Percentiles rank a stretch among this genome's conserved stretches.
Conservation (phyloP, 2,113 vertebrate genomes). For the Plecotus auritus region DNA sequence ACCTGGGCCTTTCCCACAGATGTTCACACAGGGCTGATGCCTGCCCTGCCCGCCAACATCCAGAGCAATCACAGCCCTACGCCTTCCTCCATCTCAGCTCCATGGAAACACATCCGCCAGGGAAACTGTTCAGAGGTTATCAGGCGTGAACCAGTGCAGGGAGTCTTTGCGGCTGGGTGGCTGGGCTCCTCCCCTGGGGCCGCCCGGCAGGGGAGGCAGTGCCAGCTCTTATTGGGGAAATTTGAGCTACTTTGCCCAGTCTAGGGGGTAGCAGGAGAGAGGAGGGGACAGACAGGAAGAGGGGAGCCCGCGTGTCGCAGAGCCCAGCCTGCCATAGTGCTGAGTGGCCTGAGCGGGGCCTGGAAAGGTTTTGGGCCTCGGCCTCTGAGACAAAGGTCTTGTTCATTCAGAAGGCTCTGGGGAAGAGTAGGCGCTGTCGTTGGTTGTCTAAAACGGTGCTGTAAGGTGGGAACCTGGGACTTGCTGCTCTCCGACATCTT, state of each 20-base stretch:
- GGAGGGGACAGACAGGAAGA: background rate
- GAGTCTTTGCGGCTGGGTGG: background rate
- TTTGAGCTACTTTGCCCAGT: background rate
- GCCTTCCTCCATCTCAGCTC: background rate
- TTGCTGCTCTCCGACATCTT: background rate
- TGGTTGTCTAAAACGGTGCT: background rate
- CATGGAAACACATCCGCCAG: background rate
- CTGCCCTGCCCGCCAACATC: rapidly evolving
- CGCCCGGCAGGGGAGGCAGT: background rate
- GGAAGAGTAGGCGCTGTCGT: background rate
- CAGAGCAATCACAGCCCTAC: background rate
- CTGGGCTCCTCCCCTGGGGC: background rate
- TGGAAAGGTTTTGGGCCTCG: background rate
- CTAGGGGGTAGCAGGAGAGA: background rate
- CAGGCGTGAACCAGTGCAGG: background rate
- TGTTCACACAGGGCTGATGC: rapidly evolving
- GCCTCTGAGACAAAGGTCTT: background rate
- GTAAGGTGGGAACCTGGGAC: background rate
- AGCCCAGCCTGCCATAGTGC: background rate
- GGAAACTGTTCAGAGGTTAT: background rate
- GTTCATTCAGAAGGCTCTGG: background rate
- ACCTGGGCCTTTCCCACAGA: background rate
- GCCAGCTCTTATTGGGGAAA: background rate
- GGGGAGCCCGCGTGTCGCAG: background rate
- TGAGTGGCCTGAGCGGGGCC: background rate